These are phyloP conservation scores for Scolopax bukidnonensis DNA, from an alignment of 2,797 vertebrate genomes.

Conservation along the genomic window DNA sequence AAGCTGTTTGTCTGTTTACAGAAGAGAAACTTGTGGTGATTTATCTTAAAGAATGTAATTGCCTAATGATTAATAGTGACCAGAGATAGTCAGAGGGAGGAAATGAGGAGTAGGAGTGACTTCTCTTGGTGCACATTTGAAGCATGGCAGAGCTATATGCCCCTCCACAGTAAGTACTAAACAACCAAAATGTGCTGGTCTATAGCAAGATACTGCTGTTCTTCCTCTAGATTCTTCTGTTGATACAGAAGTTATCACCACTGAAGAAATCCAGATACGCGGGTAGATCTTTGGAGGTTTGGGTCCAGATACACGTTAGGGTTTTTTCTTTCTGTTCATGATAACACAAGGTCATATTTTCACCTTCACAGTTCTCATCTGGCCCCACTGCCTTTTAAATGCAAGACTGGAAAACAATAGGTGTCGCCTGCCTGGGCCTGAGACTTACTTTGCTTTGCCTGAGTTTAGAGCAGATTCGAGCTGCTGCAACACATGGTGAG, in stretches of 20 bases:
- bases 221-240: not conserved
- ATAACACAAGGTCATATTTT: not conserved
- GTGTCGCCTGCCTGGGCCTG: not conserved
- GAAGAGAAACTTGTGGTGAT: conserved; percentile 54
- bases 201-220: not conserved
- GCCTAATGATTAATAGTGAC: conserved; percentile 64
- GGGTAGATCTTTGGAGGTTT: not conserved
- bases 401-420: not conserved
- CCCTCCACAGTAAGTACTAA: not conserved
- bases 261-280: not conserved
- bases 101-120: conserved; percentile 31
- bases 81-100: not conserved
- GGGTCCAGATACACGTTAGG: accelerated
- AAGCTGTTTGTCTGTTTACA: conserved; percentile 69
- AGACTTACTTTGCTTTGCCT: not conserved
- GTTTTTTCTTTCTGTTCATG: not conserved
- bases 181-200: not conserved
- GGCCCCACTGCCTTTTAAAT: not conserved
- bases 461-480: not conserved
- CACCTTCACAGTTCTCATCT: not conserved
- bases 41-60: conserved; percentile 63
- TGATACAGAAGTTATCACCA: not conserved
- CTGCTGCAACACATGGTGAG: not conserved
- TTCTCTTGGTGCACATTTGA: not conserved
- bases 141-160: not conserved